Evolutionary conservation across 37 sponge, comb jelly and placozoan species (phyloP).

Genomic region (Haliclona indistincta): DNA sequence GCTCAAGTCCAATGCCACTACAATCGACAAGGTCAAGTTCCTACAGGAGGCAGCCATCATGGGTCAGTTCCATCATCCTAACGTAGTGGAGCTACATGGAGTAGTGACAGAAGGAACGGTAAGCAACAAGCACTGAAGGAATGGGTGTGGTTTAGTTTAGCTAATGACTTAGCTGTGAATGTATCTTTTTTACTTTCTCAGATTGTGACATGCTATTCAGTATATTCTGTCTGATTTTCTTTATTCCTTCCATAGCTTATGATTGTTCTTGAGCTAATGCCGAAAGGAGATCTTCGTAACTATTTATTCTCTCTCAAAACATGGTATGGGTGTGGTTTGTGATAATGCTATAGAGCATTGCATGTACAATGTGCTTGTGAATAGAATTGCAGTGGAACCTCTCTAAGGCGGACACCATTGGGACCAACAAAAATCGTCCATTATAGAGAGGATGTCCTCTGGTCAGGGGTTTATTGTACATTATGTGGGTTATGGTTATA

Average conservation of each 20-base stretch:
- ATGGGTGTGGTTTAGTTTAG: too few relatives aligned
- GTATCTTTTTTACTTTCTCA: too few relatives aligned
- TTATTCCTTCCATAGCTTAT: slow-evolving; percentile 47
- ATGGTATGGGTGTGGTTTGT: neutral
- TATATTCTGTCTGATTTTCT: neutral
- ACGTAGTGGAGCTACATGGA: slow-evolving; percentile 43
- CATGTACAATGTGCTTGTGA: neutral
- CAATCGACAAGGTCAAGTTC: slow-evolving; percentile 33
- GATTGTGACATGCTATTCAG: slow-evolving; percentile 1
- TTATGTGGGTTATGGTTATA: too few relatives aligned
- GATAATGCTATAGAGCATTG: neutral
- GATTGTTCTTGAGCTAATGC: slow-evolving; percentile 73
- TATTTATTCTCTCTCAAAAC: slow-evolving; percentile 13
- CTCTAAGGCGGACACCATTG: too few relatives aligned
- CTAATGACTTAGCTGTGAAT: neutral
- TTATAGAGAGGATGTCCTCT: too few relatives aligned
- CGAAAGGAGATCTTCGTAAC: slow-evolving; percentile 58
- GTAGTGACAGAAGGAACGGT: slow-evolving; percentile 31
- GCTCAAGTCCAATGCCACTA: slow-evolving; percentile 3
- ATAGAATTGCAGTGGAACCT: too few relatives aligned
- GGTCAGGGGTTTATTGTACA: too few relatives aligned
- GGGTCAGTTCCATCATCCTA: slow-evolving; percentile 58
- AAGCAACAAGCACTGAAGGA: too few relatives aligned
- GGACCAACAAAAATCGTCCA: too few relatives aligned
- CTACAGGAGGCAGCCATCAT: slow-evolving; percentile 70